Base-by-base conservation (phyloP, 2,113 vertebrate species). In the Anas platyrhynchos region DNA sequence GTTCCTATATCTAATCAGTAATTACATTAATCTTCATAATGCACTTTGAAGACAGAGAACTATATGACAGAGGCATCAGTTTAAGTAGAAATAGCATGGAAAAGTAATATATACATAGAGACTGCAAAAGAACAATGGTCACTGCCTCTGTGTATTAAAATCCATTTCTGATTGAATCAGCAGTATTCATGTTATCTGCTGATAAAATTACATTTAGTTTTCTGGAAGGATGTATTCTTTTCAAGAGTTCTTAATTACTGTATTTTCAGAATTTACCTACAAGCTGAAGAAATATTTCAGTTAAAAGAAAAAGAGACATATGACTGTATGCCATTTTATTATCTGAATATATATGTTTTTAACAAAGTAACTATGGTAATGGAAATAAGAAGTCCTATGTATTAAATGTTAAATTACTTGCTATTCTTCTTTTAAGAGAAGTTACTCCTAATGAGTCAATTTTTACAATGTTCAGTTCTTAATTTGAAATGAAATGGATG, bases 401-500 rank as follows among this genome's bases (percentile, higher is more conserved):
- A 52, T 41, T 62, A 77, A 71, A 62, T 2, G 38, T 21, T 46
- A 76, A 81, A 61, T 44, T 3, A 26, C 3, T 55, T 18, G 4
- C 9, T 74, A 6, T 43, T 83, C 63, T 14, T 68, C 15, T 91
- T 94, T 93, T 38, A 94, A 94, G 90, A 86, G 29, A 86, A 94
- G 62, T 89, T 43, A 79, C 83, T 92, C 52, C 94, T 75, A 94
- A 83, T 96, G 91, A 83, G 54, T 80, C 16, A 36, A 26, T 86
- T 95, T 91, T 95, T 50, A 73, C 86, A 86, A 67, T 90, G 52
- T 89, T 92, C 38, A 82, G 48, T 61, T 90, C 74, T 97, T 96
- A 89, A 96, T 96, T 94, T 95, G 58, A 94, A 93, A 92, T 71
- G 81, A 63, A 95, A 89, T 94, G 36, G 71, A 43, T 97, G 77